Conservation (phyloP, 2,888 invertebrate species). For the Notodonta ziczac region DNA sequence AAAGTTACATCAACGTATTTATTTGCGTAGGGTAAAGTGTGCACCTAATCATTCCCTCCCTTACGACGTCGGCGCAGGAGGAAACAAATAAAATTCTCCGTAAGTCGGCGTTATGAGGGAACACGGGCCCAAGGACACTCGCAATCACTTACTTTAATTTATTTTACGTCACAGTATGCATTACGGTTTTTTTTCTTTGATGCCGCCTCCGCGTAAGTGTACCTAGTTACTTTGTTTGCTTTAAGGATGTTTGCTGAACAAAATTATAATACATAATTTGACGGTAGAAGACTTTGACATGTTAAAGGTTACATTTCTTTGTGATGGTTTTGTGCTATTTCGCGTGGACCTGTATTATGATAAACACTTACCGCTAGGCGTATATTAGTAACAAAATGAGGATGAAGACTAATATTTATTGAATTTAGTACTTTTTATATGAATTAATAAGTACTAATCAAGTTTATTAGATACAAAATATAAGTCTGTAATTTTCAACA, state of each 20-base stretch:
- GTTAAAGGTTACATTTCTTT: not conserved
- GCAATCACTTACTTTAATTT: constrained; percentile 21
- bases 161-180: constrained; percentile 12
- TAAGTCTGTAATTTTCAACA: no score
- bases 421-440: no score
- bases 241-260: constrained; percentile 3
- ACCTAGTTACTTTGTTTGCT: not conserved
- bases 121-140: constrained; percentile 11
- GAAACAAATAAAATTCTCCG: constrained; percentile 22
- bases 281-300: not conserved
- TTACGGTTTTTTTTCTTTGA: constrained; percentile 7
- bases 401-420: no score
- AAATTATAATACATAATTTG: not conserved
- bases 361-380: no score
- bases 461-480: no score
- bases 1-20: not conserved
- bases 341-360: no score
- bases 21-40: not conserved
- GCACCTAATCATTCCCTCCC: constrained; percentile 18
- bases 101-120: constrained; percentile 11
- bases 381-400: no score
- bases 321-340: no score
- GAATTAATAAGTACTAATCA: no score
- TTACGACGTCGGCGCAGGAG: constrained; percentile 17
- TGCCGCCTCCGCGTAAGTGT: constrained; percentile 8